Conservation (phyloP, 2,888 invertebrate species). For the Acronicta psi region DNA sequence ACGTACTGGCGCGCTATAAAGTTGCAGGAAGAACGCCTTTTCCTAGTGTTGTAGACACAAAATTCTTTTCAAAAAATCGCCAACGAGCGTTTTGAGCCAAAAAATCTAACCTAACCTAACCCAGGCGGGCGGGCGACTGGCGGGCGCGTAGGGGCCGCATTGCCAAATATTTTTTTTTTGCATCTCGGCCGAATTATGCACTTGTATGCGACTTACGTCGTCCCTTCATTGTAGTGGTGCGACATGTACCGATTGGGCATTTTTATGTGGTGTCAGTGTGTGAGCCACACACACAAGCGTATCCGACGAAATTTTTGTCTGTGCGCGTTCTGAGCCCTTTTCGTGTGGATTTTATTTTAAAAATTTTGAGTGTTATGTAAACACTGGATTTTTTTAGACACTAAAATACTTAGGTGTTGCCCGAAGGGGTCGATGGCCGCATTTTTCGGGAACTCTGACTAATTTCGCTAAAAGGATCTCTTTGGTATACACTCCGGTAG, state of each 20-base stretch:
- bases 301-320: constrained; percentile 78
- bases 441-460: constrained; percentile 88
- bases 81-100: constrained; percentile 88
- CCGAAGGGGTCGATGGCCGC: constrained; percentile 81
- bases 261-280: constrained; percentile 82
- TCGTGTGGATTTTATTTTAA: constrained; percentile 80
- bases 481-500: constrained; percentile 67
- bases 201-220: constrained; percentile 89
- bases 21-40: constrained; percentile 77
- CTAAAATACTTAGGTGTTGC: constrained; percentile 86
- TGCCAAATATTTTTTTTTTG: constrained; percentile 89
- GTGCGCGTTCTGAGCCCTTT: constrained; percentile 85
- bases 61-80: constrained; percentile 84
- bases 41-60: constrained; percentile 79
- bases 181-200: constrained; percentile 90
- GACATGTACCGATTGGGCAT: constrained; percentile 87
- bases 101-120: constrained; percentile 90
- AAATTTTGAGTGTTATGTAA: constrained; percentile 86
- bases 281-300: constrained; percentile 79
- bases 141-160: constrained; percentile 89
- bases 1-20: constrained; percentile 78
- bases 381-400: constrained; percentile 80
- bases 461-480: constrained; percentile 82
- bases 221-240: constrained; percentile 88
- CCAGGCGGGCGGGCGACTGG: constrained; percentile 89